Base-by-base conservation (phyloP, 2,797 vertebrate genomes). In the Sebastes itinus region DNA sequence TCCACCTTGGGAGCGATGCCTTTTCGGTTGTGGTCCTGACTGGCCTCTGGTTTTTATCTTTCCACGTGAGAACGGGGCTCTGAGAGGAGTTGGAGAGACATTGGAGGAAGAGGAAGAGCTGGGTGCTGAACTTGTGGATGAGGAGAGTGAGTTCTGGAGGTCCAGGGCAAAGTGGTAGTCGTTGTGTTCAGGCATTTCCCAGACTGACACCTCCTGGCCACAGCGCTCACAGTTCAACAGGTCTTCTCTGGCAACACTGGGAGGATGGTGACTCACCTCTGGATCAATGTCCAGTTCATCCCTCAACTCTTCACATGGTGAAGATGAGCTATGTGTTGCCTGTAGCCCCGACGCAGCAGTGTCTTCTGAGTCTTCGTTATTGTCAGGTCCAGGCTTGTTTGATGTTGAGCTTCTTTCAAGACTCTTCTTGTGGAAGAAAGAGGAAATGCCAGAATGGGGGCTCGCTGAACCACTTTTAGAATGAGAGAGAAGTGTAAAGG, bases 121-220 rank as follows among this genome's bases (percentile, higher is more conserved):
- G 22, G 89, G 9, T 56, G 73, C 61, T 33, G 79, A 73, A 59
- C 13, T 3, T 2, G 67, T 23, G 4, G 89, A 77, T 42, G 91
- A 74, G 14, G 88, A 93, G 18, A 99, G 95, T 0, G 98, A 97
- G 20, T 94, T 96, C 81, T 99, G 98, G 67, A 99, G 94, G 62
- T 99, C 97, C 77, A 97, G 65, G 49, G 99, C 99, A 83, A 98
- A 98, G 88, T 99, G 99, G 69, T 97, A 99, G 88, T 99, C 99
- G 4, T 63, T 92, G 69, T 99, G 99, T 91, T 99, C 99, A 0
- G 97, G 96, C 94, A 98, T 96, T 27, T 99, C 97, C 98, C 98
- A 99, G 16, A 95, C 95, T 30, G 90, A 86, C 76, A 99, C 92
- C 0, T 95, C 89, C 89, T 95, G 88, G 35, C 95, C 95, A 11